Conservation (phyloP, 1,140 invertebrate genomes). For the Drosophila nikananu region DNA sequence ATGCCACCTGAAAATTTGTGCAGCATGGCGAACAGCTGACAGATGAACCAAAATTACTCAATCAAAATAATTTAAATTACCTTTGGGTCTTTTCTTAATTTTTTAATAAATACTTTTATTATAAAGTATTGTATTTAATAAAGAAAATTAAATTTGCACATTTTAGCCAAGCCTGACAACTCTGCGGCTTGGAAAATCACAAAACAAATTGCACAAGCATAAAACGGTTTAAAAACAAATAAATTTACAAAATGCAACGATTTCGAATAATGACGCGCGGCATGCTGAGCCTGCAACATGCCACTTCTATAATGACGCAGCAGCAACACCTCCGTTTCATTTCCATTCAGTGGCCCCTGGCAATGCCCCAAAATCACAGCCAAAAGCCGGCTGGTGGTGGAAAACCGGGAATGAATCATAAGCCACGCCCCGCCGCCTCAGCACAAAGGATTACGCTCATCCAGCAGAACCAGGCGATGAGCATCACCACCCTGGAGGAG, state of each 20-base stretch:
- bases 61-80: constrained; percentile 2
- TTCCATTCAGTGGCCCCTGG: constrained; percentile 36
- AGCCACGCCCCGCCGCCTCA: constrained; percentile 18
- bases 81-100: neutral
- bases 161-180: constrained; percentile 17
- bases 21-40: neutral
- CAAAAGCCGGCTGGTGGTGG: constrained; percentile 22
- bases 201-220: constrained; percentile 42
- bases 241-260: constrained; percentile 28
- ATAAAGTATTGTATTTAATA: neutral
- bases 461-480: constrained; percentile 85
- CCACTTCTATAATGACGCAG: neutral
- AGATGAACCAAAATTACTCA: constrained; percentile 1
- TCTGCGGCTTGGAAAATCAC: constrained; percentile 14
- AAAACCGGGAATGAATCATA: constrained; percentile 28
- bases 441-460: constrained; percentile 86
- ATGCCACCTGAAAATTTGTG: neutral
- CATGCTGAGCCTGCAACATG: constrained; percentile 35
- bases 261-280: constrained; percentile 26
- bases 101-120: neutral
- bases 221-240: neutral
- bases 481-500: constrained; percentile 86
- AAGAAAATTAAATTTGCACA: too few relatives aligned
- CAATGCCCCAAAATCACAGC: constrained; percentile 29
- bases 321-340: constrained; percentile 23